These are phyloP conservation scores for Calonectris borealis DNA, from an alignment of 2,113 vertebrate genomes.

Conservation along the genomic window DNA sequence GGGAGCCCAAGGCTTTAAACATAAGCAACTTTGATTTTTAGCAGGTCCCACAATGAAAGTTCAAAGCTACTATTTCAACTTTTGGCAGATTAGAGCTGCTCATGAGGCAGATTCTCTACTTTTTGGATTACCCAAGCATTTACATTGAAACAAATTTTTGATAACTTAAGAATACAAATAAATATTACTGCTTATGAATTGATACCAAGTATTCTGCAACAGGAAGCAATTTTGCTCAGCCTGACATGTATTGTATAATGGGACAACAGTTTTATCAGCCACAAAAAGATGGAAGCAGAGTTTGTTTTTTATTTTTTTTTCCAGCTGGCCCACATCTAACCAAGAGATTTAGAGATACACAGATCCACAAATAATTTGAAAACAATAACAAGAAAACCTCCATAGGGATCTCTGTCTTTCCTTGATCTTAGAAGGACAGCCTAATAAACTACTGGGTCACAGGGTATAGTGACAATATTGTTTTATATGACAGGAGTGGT, in stretches of 20 bases:
- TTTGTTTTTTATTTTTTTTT: background rate
- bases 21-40: background rate
- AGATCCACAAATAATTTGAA: background rate
- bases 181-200: background rate
- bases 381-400: background rate
- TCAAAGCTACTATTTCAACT: background rate
- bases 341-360: background rate
- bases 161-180: background rate
- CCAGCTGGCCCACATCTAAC: background rate
- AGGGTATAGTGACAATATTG: background rate
- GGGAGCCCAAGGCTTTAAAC: background rate
- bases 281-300: background rate
- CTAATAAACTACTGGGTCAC: background rate
- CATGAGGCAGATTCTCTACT: background rate
- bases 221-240: background rate
- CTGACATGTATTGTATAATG: background rate
- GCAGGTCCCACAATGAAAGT: background rate
- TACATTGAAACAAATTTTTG: background rate
- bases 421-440: background rate
- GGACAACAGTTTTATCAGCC: background rate
- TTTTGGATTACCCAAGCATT: background rate
- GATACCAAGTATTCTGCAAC: background rate
- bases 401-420: background rate
- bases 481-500: background rate
- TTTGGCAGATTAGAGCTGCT: background rate